These are phyloP conservation scores for Tenebrio molitor DNA, from an alignment of 1,140 invertebrate species.

Conservation along the genomic window DNA sequence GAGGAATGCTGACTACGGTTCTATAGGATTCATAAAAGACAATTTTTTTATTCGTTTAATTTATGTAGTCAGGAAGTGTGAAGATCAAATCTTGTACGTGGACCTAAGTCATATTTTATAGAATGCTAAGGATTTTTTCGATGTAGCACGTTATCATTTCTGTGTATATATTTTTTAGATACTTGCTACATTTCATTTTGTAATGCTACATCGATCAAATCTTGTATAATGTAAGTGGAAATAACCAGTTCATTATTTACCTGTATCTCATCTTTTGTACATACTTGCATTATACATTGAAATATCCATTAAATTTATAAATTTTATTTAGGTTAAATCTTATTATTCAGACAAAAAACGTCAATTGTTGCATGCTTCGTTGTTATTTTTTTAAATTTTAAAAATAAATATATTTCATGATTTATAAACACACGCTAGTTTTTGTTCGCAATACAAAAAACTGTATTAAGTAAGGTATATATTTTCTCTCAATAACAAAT, in stretches of 20 bases:
- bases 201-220: conserved; percentile 32
- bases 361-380: conserved; percentile 58
- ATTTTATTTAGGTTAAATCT: conserved; percentile 41
- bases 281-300: conserved; percentile 28
- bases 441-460: neutral
- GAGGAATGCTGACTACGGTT: conserved; percentile 14
- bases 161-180: conserved; percentile 22
- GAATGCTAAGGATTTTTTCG: conserved; percentile 15
- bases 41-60: conserved; percentile 38
- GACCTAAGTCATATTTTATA: conserved; percentile 50
- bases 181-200: conserved; percentile 11
- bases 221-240: conserved; percentile 10
- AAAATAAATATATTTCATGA: conserved; percentile 43
- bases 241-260: conserved; percentile 13
- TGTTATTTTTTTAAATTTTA: conserved; percentile 54
- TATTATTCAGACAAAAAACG: conserved; percentile 52
- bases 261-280: conserved; percentile 34
- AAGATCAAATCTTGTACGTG: conserved; percentile 48
- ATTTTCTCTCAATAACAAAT: conserved; percentile 15
- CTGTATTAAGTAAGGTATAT: too few relatives aligned
- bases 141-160: conserved; percentile 18
- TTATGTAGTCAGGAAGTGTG: conserved; percentile 31
- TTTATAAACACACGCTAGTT: conserved; percentile 32
- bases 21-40: conserved; percentile 19
- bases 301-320: conserved; percentile 27